Evolutionary conservation across 2,888 invertebrate species (phyloP), one percentile per base, ranked within the genome.

Genomic region (Seira musarum): DNA sequence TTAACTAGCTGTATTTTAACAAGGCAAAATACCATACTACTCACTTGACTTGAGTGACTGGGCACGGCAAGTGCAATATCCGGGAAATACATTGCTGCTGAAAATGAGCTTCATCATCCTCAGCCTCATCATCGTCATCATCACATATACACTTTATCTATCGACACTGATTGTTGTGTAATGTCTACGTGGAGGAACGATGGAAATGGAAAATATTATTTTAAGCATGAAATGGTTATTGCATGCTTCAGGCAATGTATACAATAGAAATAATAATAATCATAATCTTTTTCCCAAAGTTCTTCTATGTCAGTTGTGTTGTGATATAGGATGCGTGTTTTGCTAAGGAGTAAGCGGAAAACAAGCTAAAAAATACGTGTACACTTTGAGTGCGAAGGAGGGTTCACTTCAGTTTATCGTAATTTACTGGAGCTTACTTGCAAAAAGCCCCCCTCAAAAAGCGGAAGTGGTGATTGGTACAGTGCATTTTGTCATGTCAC

Each of bases 61-160:
- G 81, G 82, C 70, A 77, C 74, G 81, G 81, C 81, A 77, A 84
- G 76, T 82, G 84, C 82, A 83, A 84, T 84, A 84, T 84, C 84
- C 84, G 84, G 84, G 84, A 84, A 84, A 84, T 83, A 80, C 82
- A 78, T 81, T 63, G n/a, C n/a, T n/a, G 78, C 72, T 69, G 78
- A 82, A 72, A 81, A 81, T 77, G 72, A 76, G 75, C 67, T 76
- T 68, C 76, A 75, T 69, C 73, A 80, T 53, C 73, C 69, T 63
- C 72, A 61, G 74, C 61, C 65, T 40, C 73, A 30, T 40, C 63
- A 60, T 21, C 3, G 66, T 15, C 15, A 24, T 17, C n/a, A 64
- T 30, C 24, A 17, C 19, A 19, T 49, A 53, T 57, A 57, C 69
- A 53, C 53, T 73, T 72, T n/a, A n/a, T n/a, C n/a, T 79, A 79